These are phyloP conservation scores for Drepanosiphum platanoidis DNA, from an alignment of 2,888 invertebrate species.

Conservation along the genomic window DNA sequence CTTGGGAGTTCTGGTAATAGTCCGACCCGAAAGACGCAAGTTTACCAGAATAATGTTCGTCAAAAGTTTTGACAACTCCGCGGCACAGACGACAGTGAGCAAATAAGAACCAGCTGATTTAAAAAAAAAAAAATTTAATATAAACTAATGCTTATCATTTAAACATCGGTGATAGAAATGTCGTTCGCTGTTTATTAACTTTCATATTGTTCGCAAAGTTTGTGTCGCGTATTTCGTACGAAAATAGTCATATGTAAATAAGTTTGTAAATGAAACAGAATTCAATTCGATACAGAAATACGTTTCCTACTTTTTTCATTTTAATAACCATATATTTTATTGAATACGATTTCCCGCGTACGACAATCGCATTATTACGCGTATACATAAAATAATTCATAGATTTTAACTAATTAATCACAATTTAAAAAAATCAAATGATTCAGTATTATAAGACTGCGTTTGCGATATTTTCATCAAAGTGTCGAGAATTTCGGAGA, in stretches of 20 bases:
- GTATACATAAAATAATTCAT: too few relatives aligned
- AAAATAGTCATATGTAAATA: not conserved
- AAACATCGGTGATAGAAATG: slow-evolving; percentile 27
- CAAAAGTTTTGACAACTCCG: slow-evolving; percentile 36
- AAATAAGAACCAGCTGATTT: slow-evolving; percentile 11
- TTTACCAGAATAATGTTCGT: slow-evolving; percentile 25
- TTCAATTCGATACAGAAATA: too few relatives aligned
- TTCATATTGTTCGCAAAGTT: slow-evolving; percentile 13
- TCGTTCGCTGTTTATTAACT: slow-evolving; percentile 1
- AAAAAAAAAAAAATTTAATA: slow-evolving; percentile 18
- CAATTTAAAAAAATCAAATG: not conserved
- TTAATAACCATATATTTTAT: too few relatives aligned
- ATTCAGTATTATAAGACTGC: not conserved
- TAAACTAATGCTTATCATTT: slow-evolving; percentile 22
- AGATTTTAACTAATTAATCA: too few relatives aligned
- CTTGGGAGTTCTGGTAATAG: not conserved
- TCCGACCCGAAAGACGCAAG: not conserved
- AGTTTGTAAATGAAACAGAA: not conserved
- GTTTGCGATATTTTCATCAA: not conserved
- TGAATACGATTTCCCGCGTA: too few relatives aligned
- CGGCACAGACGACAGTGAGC: not conserved
- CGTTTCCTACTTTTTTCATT: too few relatives aligned
- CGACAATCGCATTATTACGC: too few relatives aligned
- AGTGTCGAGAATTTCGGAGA: too few relatives aligned
- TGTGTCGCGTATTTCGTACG: not conserved